Base-by-base conservation (phyloP, 2,888 invertebrate genomes). In the Physocephala rufipes region DNA sequence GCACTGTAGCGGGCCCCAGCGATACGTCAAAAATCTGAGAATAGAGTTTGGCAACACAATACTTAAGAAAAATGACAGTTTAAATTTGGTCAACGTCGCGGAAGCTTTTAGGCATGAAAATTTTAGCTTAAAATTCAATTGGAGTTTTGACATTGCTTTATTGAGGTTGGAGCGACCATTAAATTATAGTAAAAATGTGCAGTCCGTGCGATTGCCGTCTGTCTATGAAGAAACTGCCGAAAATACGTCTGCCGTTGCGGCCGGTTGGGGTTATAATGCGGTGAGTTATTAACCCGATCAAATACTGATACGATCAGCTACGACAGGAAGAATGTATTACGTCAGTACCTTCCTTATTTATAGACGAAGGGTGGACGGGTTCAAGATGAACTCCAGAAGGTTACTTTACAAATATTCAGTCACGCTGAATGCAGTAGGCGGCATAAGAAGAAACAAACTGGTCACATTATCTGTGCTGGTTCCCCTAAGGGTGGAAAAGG, bases 401-500 rank as follows among this genome's bases (percentile, higher is more conserved):
- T 86, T 1, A 77, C 82, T 15, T 76, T 87, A 36, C 79, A 82
- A 62, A 77, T 83, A 21, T 86, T 84, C 70, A 79, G 83, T 63
- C 83, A 87, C 69, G 80, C 78, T 19, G 85, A 85, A 72, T 87
- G 87, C 75, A 79, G 79, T 19, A 73, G 75, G 4, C 79, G 80
- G 0, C 84, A 86, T 67, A 76, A 81, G 55, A 72, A 75, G 0
- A 76, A 78, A 64, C 79, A 84, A 28, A 81, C 84, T 71, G 47
- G 70, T 0, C 83, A 81, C 16, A 86, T 87, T 73, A 79, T 88
- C 47, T 88, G 88, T 74, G 87, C 86, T 1, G 87, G 87, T 2
- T 78, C 86, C 13, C 81, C 83, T 1, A 84, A 83, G 69, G 87
- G 87, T 15, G 87, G 87, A 5, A 86, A 82, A 75, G 87, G 87